Conservation (phyloP, 2,888 invertebrate species). For the Gnatocerus cornutus region DNA sequence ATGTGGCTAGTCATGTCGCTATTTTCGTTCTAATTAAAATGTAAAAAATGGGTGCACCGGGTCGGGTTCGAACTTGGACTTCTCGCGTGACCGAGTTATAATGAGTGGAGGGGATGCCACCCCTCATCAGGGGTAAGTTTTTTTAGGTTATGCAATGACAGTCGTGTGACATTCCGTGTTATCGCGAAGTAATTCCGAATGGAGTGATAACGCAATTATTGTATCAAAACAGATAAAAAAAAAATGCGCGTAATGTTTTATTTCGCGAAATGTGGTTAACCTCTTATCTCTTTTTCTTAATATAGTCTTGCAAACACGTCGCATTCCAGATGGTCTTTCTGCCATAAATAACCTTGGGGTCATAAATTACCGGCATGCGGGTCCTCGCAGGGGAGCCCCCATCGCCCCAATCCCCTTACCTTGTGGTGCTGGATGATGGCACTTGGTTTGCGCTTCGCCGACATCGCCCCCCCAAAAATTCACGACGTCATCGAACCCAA, state of each 20-base stretch:
- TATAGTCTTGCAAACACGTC: conserved; percentile 32
- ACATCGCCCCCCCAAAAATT: conserved; percentile 68
- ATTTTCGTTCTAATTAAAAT: conserved; percentile 1
- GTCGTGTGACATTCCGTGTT: not conserved
- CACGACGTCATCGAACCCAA: conserved; percentile 7
- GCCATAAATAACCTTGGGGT: conserved; percentile 32
- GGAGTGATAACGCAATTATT: conserved; percentile 25
- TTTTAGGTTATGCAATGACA: conserved; percentile 19
- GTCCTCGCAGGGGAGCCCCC: conserved; percentile 35
- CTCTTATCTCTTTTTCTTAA: conserved; percentile 47
- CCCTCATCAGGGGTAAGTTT: conserved; percentile 4
- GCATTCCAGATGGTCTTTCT: conserved; percentile 28
- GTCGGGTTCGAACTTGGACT: conserved; percentile 11
- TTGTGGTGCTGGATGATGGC: conserved; percentile 81
- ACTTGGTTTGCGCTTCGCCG: conserved; percentile 84
- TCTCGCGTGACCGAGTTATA: not conserved
- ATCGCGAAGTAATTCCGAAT: conserved; percentile 4
- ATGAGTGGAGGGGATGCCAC: not conserved
- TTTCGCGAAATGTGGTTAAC: conserved; percentile 45
- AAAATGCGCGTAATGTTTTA: not conserved
- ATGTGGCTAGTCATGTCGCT: conserved; percentile 11
- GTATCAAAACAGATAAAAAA: conserved; percentile 20
- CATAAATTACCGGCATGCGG: conserved; percentile 38
- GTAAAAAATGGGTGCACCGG: conserved; percentile 19
- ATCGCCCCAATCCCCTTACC: conserved; percentile 61